phyloP scores from a whole-genome alignment of 2,113 vertebrate genomes.

The Prionailurus viverrinus region DNA sequence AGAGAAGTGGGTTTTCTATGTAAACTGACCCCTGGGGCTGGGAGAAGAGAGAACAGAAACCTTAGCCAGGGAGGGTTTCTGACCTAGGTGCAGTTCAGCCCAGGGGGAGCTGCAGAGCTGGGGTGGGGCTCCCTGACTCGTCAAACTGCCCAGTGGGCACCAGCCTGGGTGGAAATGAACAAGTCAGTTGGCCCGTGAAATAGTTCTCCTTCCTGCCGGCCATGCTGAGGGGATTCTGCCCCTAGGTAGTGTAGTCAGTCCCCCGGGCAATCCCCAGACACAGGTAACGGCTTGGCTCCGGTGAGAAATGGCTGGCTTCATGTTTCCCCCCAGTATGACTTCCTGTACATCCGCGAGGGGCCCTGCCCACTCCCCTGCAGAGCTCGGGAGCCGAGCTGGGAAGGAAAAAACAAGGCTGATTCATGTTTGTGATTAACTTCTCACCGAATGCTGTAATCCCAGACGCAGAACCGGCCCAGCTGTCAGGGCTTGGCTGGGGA shows the following conservation, averaged over 20 bases:
- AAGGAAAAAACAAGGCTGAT: conserved; percentile 64
- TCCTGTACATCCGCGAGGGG: conserved; percentile 68
- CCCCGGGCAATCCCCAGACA: conserved; percentile 40
- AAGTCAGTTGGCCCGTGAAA: not conserved
- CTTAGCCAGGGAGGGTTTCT: not conserved
- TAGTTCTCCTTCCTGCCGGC: conserved; percentile 37
- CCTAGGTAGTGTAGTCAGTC: conserved; percentile 1
- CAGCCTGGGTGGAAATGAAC: not conserved
- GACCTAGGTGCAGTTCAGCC: not conserved
- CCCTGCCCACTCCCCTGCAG: conserved; percentile 49
- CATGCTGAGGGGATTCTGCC: conserved; percentile 46
- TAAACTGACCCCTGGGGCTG: not conserved
- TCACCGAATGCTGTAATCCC: conserved; percentile 72
- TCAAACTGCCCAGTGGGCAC: not conserved
- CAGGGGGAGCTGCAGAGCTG: not conserved
- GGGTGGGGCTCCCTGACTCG: not conserved
- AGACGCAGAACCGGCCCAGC: not conserved
- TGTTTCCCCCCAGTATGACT: conserved; percentile 72
- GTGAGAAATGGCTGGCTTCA: conserved; percentile 76
- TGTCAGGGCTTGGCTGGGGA: not conserved
- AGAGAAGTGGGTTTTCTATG: conserved; percentile 22
- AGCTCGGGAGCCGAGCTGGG: not conserved
- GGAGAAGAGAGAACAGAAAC: conserved; percentile 12
- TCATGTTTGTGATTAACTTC: conserved; percentile 80
- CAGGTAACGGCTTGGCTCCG: conserved; percentile 51